phyloP scores from a whole-genome alignment of 2,797 vertebrate genomes.

The Carapus acus region DNA sequence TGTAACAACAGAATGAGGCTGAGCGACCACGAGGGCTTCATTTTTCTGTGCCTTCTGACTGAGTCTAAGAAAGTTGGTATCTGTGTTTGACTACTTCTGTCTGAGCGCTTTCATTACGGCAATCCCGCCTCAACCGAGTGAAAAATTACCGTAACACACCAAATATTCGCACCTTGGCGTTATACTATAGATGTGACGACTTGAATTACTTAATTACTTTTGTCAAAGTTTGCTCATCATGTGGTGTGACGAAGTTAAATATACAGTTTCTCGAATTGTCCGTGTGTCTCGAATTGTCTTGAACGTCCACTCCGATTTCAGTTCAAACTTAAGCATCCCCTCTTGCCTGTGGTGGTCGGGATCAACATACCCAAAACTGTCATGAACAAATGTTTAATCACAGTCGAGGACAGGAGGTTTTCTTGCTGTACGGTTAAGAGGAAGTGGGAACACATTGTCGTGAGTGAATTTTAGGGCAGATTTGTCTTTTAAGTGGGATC shows the following conservation, averaged over 20 bases:
- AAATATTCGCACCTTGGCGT: conserved; percentile 2
- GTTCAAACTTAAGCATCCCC: too few species aligned
- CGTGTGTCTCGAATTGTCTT: too few species aligned
- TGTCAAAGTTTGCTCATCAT: too few species aligned
- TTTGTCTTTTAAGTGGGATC: conserved; percentile 7
- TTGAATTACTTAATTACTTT: neutral
- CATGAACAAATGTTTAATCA: conserved; percentile 22
- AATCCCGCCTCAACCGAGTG: neutral
- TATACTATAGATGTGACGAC: neutral
- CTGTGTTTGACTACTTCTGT: conserved; percentile 49
- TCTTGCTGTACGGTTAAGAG: too few species aligned
- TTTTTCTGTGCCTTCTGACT: conserved; percentile 49
- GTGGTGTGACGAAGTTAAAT: too few species aligned
- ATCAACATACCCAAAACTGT: conserved; percentile 15
- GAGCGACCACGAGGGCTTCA: conserved; percentile 53
- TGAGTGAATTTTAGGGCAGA: conserved; percentile 1
- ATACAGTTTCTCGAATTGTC: too few species aligned
- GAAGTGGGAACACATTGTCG: neutral
- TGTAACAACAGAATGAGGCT: conserved; percentile 40
- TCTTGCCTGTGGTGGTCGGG: too few species aligned
- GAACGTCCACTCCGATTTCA: too few species aligned
- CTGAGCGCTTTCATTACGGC: conserved; percentile 41
- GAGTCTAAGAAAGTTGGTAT: conserved; percentile 40
- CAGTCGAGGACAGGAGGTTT: conserved; percentile 28
- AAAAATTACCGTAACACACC: neutral